These are phyloP conservation scores for Zenarchopterus dispar DNA, from an alignment of 2,797 vertebrate species.

Conservation along the genomic window DNA sequence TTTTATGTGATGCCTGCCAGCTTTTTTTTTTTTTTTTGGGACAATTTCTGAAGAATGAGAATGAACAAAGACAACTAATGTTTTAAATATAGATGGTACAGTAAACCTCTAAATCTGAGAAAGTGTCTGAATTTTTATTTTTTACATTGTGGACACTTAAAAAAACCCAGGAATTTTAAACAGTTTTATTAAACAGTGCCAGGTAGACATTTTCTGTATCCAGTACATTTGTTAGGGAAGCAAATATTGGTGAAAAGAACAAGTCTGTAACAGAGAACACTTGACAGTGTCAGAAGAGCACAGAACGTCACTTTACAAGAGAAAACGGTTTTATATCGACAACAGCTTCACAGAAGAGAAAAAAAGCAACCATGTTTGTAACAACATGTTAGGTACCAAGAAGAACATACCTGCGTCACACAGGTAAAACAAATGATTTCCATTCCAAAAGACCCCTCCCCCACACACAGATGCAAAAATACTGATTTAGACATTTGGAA, in stretches of 20 bases:
- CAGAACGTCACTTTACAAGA: conserved; percentile 74
- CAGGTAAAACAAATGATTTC: conserved; percentile 51
- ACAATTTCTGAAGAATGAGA: neutral
- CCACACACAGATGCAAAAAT: conserved; percentile 11
- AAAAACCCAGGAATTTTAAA: conserved; percentile 30
- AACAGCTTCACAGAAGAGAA: conserved; percentile 85
- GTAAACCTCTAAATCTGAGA: conserved; percentile 15
- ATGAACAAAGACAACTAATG: neutral
- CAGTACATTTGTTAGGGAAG: conserved; percentile 72
- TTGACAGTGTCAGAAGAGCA: conserved; percentile 67
- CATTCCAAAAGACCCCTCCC: conserved; percentile 14
- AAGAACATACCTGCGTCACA: conserved; percentile 62
- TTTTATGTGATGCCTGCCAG: neutral
- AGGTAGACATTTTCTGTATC: conserved; percentile 74
- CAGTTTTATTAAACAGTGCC: conserved; percentile 80
- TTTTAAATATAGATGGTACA: neutral
- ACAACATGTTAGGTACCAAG: conserved; percentile 81
- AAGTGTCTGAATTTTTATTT: conserved; percentile 1
- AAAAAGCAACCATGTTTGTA: conserved; percentile 79
- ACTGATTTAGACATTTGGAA: conserved; percentile 22
- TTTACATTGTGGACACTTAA: neutral
- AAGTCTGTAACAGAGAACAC: conserved; percentile 65
- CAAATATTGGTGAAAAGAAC: conserved; percentile 68
- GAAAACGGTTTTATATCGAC: conserved; percentile 69
- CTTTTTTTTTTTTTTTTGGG: conserved; percentile 3